These are phyloP conservation scores for Pterocles gutturalis DNA, from an alignment of 2,113 vertebrate species.

Conservation along the genomic window DNA sequence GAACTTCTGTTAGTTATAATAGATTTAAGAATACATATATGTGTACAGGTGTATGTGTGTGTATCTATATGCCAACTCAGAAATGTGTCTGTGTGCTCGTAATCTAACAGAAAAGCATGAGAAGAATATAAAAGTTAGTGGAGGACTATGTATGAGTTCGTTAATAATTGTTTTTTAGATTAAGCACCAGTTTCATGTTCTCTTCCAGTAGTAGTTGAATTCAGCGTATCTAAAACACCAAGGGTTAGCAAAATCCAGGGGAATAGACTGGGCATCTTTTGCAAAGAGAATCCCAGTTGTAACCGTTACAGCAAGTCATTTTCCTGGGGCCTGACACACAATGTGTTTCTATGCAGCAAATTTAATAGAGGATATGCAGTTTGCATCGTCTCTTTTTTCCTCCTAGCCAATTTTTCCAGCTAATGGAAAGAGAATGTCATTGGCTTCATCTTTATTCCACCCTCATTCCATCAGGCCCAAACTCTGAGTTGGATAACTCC, in stretches of 20 bases:
- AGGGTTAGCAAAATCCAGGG: background rate
- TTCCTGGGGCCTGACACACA: background rate
- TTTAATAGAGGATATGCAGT: background rate
- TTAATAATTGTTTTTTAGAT: background rate
- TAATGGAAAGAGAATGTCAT: slow-evolving; percentile 47
- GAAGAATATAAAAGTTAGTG: background rate
- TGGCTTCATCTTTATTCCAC: slow-evolving; percentile 34
- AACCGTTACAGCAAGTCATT: background rate
- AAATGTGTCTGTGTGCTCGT: background rate
- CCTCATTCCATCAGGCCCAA: slow-evolving; percentile 8
- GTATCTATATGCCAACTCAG: background rate
- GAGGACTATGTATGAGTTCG: background rate
- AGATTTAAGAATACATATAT: background rate
- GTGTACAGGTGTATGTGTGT: background rate
- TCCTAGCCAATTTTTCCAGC: slow-evolving; percentile 29
- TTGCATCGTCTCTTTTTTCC: background rate
- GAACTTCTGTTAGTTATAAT: background rate
- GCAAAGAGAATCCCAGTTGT: background rate
- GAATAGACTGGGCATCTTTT: background rate
- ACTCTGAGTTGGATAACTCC: background rate
- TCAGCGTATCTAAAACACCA: background rate
- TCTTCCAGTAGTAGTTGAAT: background rate
- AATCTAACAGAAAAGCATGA: background rate
- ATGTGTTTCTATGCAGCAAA: background rate
- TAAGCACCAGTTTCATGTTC: background rate